Evolutionary conservation across 2,113 vertebrate genomes (phyloP), one percentile per base, ranked within the genome.

Genomic region (Corythoichthys intestinalis): DNA sequence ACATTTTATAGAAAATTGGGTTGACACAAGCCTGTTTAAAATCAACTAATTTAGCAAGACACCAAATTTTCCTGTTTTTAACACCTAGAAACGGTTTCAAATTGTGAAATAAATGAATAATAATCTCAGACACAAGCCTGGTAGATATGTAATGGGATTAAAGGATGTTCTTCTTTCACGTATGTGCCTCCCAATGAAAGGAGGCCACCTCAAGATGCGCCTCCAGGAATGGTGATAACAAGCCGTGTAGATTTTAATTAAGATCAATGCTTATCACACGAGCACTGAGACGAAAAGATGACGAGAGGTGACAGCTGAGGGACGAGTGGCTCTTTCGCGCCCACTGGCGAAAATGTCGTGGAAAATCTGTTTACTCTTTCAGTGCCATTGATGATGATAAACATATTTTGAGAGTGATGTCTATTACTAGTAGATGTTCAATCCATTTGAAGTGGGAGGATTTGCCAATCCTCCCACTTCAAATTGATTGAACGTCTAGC

Each of bases 211-310:
- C 1, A 17, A 63, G 73, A 20, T 82, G 71, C 74, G 85, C 66
- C 66, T 47, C 44, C 65, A 65, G 28, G 64, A 75, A 71, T 81
- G 79, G 63, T 72, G 84, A 82, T 83, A 65, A 70, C 57, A 50
- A 75, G n/a, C 38, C 41, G 37, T 2, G 50, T 62, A 75, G 85
- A 84, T 89, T 85, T 77, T 81, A 81, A 87, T 87, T 83, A 81
- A 86, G 83, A 85, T 88, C 70, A 65, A 47, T 49, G 0, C 10
- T 56, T n/a, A 67, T 65, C 28, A 61, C 50, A 71, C 50, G 61
- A 69, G 65, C 65, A 59, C 11, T 15, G 66, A 69, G 66, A 44
- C 38, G 58, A 48, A 66, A 73, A 62, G 41, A 74, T n/a, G 7
- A 28, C 2, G 54, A 34, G 50, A 66, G 54, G 58, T 54, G 67